phyloP scores from a whole-genome alignment of 2,113 vertebrate genomes.

The Etheostoma cragini region DNA sequence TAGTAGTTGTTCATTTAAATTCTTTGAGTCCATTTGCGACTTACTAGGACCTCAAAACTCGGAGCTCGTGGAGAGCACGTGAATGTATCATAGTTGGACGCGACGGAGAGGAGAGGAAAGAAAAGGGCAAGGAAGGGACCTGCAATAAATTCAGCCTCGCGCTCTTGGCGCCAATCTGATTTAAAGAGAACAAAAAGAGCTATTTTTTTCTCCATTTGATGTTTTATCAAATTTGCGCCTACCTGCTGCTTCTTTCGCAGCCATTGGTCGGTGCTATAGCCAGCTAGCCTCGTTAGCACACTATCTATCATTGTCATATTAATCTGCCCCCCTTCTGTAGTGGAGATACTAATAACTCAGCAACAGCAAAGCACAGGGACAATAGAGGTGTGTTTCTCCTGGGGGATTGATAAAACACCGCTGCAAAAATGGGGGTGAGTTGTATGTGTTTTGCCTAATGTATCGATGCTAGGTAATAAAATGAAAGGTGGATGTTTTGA shows the following conservation, averaged over 20 bases:
- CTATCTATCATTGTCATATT: constrained; percentile 68
- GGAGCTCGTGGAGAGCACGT: constrained; percentile 36
- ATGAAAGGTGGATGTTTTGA: constrained; percentile 33
- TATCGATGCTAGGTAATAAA: neutral
- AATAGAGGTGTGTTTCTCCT: constrained; percentile 70
- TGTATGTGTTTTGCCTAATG: neutral
- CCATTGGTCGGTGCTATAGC: constrained; percentile 15
- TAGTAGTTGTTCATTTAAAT: neutral
- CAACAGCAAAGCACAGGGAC: constrained; percentile 56
- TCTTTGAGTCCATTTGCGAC: neutral
- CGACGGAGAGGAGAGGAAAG: constrained; percentile 56
- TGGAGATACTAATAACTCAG: constrained; percentile 60
- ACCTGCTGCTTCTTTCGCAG: neutral
- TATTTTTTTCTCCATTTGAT: neutral
- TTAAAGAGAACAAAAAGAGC: constrained; percentile 25
- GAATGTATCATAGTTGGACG: constrained; percentile 63
- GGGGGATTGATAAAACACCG: constrained; percentile 45
- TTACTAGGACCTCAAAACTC: neutral
- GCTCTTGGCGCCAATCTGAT: constrained; percentile 76
- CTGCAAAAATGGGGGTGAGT: constrained; percentile 79
- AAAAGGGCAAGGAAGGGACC: constrained; percentile 58
- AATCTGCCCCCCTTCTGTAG: constrained; percentile 57
- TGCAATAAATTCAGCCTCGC: constrained; percentile 51
- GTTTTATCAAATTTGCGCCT: constrained; percentile 7
- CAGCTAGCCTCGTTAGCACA: constrained; percentile 65